Conservation (phyloP, 2,113 vertebrate species). For the Neotoma lepida region DNA sequence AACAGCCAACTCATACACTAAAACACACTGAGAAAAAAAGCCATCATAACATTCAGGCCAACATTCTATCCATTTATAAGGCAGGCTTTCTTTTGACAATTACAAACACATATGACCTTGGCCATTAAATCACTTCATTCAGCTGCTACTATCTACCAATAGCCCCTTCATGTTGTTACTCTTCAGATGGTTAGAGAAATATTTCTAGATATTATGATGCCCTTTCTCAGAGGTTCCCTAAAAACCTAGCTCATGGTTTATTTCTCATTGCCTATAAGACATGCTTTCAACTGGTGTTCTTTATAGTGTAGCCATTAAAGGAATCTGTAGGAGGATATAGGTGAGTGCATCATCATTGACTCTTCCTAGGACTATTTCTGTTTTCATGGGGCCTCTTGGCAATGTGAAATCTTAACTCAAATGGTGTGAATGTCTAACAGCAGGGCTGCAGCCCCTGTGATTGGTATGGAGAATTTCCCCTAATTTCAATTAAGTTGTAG, state of each 20-base stretch:
- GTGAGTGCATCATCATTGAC: neutral
- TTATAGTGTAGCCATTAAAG: neutral
- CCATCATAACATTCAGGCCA: neutral
- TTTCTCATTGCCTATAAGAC: neutral
- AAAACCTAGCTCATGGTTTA: neutral
- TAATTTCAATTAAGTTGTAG: neutral
- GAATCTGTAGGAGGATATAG: neutral
- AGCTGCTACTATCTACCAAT: neutral
- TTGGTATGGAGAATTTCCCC: neutral
- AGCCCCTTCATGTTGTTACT: neutral
- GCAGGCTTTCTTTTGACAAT: neutral
- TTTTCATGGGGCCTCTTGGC: neutral
- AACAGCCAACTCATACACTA: neutral
- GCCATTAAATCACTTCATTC: neutral
- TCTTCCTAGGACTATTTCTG: slow-evolving; percentile 1
- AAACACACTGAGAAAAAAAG: neutral
- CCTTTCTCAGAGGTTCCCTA: neutral
- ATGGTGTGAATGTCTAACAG: neutral
- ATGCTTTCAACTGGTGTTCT: neutral
- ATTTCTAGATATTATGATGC: neutral
- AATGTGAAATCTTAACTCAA: neutral
- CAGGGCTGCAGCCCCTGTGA: neutral
- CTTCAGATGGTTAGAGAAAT: neutral
- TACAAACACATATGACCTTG: neutral
- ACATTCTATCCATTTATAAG: neutral